Percentiles rank a stretch among this genome's conserved stretches.
These are phyloP conservation scores for Laspeyria flexula DNA, from an alignment of 2,888 invertebrate species.

Conservation along the genomic window DNA sequence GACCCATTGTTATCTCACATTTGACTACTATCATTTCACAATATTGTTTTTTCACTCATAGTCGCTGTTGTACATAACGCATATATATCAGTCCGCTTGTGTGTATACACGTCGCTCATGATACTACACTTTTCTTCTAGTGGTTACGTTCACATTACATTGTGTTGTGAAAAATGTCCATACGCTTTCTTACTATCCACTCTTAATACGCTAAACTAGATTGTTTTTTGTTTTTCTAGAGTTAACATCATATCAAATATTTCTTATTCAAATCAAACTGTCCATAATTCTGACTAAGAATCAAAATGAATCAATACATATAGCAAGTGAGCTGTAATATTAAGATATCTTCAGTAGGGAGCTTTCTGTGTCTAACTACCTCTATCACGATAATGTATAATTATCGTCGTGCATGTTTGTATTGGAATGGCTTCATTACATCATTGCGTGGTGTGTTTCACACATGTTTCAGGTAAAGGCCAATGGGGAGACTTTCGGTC, in stretches of 20 bases:
- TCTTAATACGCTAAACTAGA: constrained; percentile 39
- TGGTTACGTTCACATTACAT: constrained; percentile 49
- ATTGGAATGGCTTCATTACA: constrained; percentile 86
- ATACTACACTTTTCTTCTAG: constrained; percentile 42
- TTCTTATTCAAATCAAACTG: constrained; percentile 13
- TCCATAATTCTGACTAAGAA: constrained; percentile 16
- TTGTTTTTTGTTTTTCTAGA: constrained; percentile 28
- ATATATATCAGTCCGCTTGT: constrained; percentile 45
- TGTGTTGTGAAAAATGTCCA: constrained; percentile 45
- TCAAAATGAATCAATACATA: constrained; percentile 16
- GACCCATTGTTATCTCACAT: constrained; percentile 76
- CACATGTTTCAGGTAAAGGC: constrained; percentile 90
- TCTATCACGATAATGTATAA: constrained; percentile 61
- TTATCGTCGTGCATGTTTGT: constrained; percentile 82
- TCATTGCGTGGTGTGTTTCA: constrained; percentile 87
- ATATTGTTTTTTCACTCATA: constrained; percentile 41
- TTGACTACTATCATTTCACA: constrained; percentile 45
- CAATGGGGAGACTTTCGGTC: constrained; percentile 88
- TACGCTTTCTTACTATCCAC: constrained; percentile 49
- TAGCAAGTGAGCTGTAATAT: constrained; percentile 25
- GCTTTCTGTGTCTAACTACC: constrained; percentile 74
- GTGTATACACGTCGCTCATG: constrained; percentile 41
- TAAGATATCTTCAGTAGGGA: constrained; percentile 48
- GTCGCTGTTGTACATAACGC: constrained; percentile 52
- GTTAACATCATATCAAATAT: constrained; percentile 10